Evolutionary conservation across 2,888 invertebrate genomes (phyloP).

Genomic region (Nephrotoma flavescens): DNA sequence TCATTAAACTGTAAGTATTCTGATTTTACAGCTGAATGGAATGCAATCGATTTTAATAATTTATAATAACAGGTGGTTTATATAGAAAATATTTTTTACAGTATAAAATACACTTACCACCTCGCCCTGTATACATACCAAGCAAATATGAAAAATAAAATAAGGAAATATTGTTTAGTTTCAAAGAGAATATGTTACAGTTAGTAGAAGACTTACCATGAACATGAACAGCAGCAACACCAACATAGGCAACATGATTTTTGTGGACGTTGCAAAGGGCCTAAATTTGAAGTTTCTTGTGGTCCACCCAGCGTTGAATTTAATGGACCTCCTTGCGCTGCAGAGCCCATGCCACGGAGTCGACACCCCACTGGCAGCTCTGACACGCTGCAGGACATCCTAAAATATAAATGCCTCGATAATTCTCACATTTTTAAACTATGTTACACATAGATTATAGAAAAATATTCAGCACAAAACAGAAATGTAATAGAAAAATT

Average conservation of each 20-base stretch:
- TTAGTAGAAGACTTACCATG: conserved; percentile 37
- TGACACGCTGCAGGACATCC: conserved; percentile 45
- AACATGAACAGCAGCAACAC: conserved; percentile 56
- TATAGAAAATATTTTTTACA: background rate
- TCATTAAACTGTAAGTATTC: background rate
- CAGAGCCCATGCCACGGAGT: conserved; percentile 32
- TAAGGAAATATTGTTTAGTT: background rate
- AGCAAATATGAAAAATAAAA: background rate
- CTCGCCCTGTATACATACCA: conserved; percentile 23
- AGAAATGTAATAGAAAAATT: background rate
- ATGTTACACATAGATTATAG: conserved; percentile 7
- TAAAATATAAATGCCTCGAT: conserved; percentile 15
- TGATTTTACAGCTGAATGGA: background rate
- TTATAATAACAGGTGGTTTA: conserved; percentile 4
- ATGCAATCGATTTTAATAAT: background rate
- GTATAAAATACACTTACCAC: conserved; percentile 22
- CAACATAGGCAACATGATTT: conserved; percentile 47
- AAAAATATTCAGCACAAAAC: background rate
- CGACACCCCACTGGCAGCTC: conserved; percentile 34
- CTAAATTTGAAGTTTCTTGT: conserved; percentile 25
- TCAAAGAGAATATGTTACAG: background rate
- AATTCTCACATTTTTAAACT: background rate
- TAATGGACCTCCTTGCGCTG: conserved; percentile 25
- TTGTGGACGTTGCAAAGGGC: conserved; percentile 28
- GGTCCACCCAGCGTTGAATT: conserved; percentile 19